Evolutionary conservation across 1,140 invertebrate species (phyloP).

Genomic region (Dreissena rostriformis): DNA sequence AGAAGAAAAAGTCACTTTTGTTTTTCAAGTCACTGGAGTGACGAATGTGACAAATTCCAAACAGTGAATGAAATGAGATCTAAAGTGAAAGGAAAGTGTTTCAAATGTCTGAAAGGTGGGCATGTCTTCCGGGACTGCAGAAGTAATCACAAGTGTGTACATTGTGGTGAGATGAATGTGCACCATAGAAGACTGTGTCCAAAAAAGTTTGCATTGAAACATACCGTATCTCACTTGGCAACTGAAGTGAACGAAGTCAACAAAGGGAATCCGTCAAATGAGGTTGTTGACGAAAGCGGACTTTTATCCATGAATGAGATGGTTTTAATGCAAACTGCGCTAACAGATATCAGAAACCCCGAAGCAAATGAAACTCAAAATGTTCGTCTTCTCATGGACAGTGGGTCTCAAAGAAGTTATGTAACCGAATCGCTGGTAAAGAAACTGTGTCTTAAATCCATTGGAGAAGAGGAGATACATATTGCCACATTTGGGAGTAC

Average conservation of each 20-base stretch:
- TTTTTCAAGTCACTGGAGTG: constrained; percentile 12
- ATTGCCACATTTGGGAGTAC: too few species aligned
- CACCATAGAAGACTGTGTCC: constrained; percentile 17
- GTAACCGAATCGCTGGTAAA: too few species aligned
- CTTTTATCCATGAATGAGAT: too few species aligned
- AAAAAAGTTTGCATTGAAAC: not conserved
- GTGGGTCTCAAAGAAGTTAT: too few species aligned
- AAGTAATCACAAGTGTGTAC: not conserved
- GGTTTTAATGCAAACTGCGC: too few species aligned
- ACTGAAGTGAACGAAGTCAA: not conserved
- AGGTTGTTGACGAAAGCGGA: too few species aligned
- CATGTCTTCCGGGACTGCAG: constrained; percentile 1
- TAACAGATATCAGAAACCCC: too few species aligned
- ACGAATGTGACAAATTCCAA: not conserved
- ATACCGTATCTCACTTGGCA: not conserved
- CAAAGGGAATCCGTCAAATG: too few species aligned
- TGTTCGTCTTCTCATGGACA: too few species aligned
- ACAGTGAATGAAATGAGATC: not conserved
- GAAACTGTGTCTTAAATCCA: too few species aligned
- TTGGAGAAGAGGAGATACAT: too few species aligned
- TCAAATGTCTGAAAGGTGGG: constrained; percentile 3
- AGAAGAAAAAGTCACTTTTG: not conserved
- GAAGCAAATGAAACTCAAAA: too few species aligned
- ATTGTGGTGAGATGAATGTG: not conserved
- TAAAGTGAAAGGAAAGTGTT: constrained; percentile 16